phyloP scores from a whole-genome alignment of 2,113 vertebrate species.

The Macaca mulatta region DNA sequence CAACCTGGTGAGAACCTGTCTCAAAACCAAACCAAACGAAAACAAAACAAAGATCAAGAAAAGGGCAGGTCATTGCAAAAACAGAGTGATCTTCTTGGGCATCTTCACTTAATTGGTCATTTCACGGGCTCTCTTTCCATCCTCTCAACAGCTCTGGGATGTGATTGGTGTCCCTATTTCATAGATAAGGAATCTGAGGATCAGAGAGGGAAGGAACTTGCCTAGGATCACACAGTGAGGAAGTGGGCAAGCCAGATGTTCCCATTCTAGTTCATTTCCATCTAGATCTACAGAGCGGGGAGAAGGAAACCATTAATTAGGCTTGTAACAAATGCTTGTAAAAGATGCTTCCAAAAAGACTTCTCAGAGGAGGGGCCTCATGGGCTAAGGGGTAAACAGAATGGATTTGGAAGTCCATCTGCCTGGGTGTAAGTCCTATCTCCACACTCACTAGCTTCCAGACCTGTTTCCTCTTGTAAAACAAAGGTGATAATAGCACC shows the following conservation, averaged over 20 bases:
- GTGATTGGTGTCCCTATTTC: not conserved
- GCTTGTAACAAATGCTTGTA: too few relatives aligned
- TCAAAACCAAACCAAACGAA: not conserved
- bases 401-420: not conserved
- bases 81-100: accelerated
- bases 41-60: not conserved
- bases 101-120: not conserved
- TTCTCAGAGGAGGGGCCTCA: not conserved
- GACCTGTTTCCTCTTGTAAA: not conserved
- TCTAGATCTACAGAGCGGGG: not conserved
- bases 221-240: accelerated
- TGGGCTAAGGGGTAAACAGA: not conserved
- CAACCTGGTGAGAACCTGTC: not conserved
- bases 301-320: accelerated
- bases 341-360: not conserved
- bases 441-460: not conserved
- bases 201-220: not conserved
- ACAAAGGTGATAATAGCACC: too few relatives aligned
- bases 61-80: accelerated
- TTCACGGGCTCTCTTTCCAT: not conserved
- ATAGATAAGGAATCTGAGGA: not conserved
- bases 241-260: not conserved
- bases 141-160: not conserved
- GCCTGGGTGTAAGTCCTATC: not conserved
- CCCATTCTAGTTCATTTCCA: too few relatives aligned